phyloP scores from a whole-genome alignment of 2,888 invertebrate genomes.

The Blastobasis lacticolella region DNA sequence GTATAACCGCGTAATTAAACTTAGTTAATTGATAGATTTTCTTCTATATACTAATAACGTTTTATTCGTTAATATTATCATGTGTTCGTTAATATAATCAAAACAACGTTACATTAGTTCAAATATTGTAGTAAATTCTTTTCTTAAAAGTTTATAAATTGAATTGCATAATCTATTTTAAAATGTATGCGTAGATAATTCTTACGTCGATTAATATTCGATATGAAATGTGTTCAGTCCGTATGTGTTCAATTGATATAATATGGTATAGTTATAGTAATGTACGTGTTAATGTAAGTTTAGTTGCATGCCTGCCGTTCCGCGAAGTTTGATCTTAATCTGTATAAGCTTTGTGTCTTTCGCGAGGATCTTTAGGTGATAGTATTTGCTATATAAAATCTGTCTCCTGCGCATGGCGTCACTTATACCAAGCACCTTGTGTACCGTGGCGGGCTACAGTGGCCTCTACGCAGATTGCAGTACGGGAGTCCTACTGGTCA shows the following conservation, averaged over 20 bases:
- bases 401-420: too few relatives aligned
- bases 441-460: too few relatives aligned
- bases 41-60: constrained; percentile 38
- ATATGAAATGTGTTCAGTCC: constrained; percentile 52
- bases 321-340: too few relatives aligned
- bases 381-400: too few relatives aligned
- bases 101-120: constrained; percentile 49
- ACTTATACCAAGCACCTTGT: too few relatives aligned
- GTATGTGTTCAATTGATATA: constrained; percentile 55
- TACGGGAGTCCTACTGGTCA: too few relatives aligned
- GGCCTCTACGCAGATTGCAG: too few relatives aligned
- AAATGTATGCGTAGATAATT: constrained; percentile 24
- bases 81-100: constrained; percentile 37
- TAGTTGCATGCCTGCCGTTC: constrained; percentile 19
- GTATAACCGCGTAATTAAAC: constrained; percentile 18
- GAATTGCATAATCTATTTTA: constrained; percentile 32
- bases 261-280: constrained; percentile 20
- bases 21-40: constrained; percentile 47
- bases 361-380: too few relatives aligned
- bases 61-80: constrained; percentile 35
- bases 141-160: constrained; percentile 34
- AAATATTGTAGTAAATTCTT: constrained; percentile 61
- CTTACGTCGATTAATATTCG: constrained; percentile 23
- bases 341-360: too few relatives aligned
- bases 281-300: constrained; percentile 23